Evolutionary conservation across 23 tunicate genomes (phyloP), one percentile per base, ranked within the genome.

Genomic region (Trididemnum nubilum): DNA sequence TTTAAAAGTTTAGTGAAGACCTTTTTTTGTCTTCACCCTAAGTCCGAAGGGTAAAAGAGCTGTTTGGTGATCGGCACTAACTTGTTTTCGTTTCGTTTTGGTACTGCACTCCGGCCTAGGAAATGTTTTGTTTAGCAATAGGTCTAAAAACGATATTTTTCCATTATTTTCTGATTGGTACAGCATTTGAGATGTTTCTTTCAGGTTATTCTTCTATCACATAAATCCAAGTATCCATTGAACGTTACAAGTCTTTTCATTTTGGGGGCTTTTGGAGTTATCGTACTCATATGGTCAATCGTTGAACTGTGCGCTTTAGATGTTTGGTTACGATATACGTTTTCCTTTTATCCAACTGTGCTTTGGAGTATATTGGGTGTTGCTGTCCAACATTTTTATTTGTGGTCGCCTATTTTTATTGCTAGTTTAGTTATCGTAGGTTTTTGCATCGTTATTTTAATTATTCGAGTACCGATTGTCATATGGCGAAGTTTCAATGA

Each of bases 261-360:
- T 4, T 38, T 83, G 30, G 85, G 78, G 21, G 50, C 52, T 1
- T 63, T 89, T 29, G 94, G 85, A 2, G 34, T 83, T 22, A 23
- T 72, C 21, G 76, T 90, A 22, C 37, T 81, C 9, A 0, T 85
- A 28, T 90, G 96, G 96, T 73, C 81, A 49, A 34, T 85, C 38
- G 27, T 85, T 18, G 96, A 90, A 12, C 66, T 88, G n/a, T 1
- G 77, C 34, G 77, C 85, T 23, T 75, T 90, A 0, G 96, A 90
- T 63, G 61, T 65, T 4, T 90, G 96, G 96, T 23, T 85, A 35
- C 85, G 96, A 2, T 90, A 90, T 65, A 80, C 89, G 2, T 90
- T 90, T 54, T 49, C 81, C 12, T 44, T 90, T 27, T 90, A 90
- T 74, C 86, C 86, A 21, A 65, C 80, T 1, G 77, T 85, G 0